These are phyloP conservation scores for Callaeas wilsoni DNA, from an alignment of 2,113 vertebrate species.

Conservation along the genomic window DNA sequence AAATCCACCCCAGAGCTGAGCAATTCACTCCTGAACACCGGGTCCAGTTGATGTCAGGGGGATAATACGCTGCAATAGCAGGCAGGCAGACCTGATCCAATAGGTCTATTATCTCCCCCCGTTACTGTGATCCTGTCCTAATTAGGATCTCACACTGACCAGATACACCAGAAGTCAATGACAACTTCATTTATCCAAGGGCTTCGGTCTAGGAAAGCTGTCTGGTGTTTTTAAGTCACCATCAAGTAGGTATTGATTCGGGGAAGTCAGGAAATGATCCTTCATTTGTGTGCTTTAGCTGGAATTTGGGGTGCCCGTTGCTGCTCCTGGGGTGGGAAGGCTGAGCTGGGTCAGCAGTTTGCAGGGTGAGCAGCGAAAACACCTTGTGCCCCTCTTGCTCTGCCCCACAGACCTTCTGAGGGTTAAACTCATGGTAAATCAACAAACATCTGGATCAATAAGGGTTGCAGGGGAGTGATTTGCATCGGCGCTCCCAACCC, in stretches of 20 bases:
- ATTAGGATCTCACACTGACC: conserved; percentile 61
- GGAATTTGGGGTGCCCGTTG: neutral
- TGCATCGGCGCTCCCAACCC: neutral
- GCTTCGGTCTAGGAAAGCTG: conserved; percentile 38
- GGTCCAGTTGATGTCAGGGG: neutral
- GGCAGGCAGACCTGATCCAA: conserved; percentile 25
- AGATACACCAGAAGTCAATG: conserved; percentile 63
- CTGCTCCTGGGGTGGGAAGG: fast-evolving
- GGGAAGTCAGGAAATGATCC: conserved; percentile 35
- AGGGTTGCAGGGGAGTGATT: neutral
- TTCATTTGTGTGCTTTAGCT: neutral
- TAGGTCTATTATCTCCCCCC: conserved; percentile 27
- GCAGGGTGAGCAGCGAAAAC: neutral
- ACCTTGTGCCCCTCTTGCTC: fast-evolving
- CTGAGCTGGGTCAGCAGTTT: neutral
- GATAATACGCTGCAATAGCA: neutral
- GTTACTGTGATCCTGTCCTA: conserved; percentile 50
- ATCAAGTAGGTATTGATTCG: conserved; percentile 41
- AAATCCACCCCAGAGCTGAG: neutral
- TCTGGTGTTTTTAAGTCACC: conserved; percentile 62
- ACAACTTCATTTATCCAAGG: conserved; percentile 65
- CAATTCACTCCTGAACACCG: neutral
- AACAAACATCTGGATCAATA: neutral
- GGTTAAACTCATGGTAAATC: neutral
- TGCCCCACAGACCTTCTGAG: neutral